Percentiles rank a stretch among this genome's conserved stretches.
Conservation (phyloP, 2,888 invertebrate species). For the Mycalesis mineus region DNA sequence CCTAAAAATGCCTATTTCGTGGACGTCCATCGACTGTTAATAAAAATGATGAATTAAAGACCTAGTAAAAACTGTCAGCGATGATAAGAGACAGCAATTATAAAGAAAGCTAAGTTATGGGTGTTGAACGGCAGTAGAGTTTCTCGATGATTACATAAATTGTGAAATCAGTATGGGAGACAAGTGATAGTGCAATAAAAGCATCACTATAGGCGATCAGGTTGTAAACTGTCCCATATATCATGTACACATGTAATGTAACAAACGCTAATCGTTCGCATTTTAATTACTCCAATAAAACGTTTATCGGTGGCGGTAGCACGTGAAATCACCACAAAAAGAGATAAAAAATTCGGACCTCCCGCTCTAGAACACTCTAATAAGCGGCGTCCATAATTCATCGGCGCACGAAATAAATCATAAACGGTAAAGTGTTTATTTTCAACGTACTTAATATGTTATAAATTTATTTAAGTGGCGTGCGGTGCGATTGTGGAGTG, state of each 20-base stretch:
- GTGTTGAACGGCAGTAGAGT: conserved; percentile 25
- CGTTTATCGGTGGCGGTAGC: conserved; percentile 67
- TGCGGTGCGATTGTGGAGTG: conserved; percentile 71
- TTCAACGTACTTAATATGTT: conserved; percentile 76
- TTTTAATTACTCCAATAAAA: conserved; percentile 76
- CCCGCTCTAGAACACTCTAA: conserved; percentile 57
- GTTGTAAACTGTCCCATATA: conserved; percentile 61
- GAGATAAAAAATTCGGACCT: conserved; percentile 61
- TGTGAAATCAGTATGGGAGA: conserved; percentile 46
- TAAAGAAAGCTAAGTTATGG: background rate
- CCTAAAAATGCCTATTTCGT: no score
- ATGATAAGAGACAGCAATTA: background rate
- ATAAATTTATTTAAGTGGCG: conserved; percentile 78
- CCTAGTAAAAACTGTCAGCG: no score
- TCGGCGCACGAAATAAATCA: conserved; percentile 74
- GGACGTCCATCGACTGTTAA: no score
- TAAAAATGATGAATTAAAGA: no score
- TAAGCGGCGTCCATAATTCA: conserved; percentile 72
- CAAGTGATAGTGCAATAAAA: conserved; percentile 50
- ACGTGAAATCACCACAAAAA: conserved; percentile 65
- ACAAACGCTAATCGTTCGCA: conserved; percentile 58
- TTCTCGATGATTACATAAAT: conserved; percentile 34
- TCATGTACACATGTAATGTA: conserved; percentile 59
- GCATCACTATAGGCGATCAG: conserved; percentile 50
- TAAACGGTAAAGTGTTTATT: conserved; percentile 76